phyloP scores from a whole-genome alignment of 2,888 invertebrate species.

The Phymatocera aterrima region DNA sequence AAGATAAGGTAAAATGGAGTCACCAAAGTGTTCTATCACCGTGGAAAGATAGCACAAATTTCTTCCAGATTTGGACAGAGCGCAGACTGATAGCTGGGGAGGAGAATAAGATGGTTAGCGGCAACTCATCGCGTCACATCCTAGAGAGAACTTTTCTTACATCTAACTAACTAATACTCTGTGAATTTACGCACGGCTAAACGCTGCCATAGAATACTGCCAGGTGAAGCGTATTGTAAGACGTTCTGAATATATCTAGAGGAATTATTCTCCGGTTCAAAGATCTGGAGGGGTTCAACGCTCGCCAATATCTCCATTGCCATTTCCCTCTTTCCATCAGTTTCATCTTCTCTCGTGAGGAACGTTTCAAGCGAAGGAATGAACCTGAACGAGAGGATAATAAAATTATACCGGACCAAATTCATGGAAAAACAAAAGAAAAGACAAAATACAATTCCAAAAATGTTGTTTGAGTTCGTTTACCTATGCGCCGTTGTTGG shows the following conservation, averaged over 20 bases:
- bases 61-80: slow-evolving; percentile 65
- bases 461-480: neutral
- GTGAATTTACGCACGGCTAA: slow-evolving; percentile 63
- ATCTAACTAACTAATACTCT: too few relatives aligned
- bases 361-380: slow-evolving; percentile 66
- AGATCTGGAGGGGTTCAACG: slow-evolving; percentile 67
- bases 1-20: slow-evolving; percentile 69
- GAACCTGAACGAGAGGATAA: slow-evolving; percentile 59
- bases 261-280: slow-evolving; percentile 62
- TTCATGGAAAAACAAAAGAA: neutral
- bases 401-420: neutral
- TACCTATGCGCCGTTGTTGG: slow-evolving; percentile 70
- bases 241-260: slow-evolving; percentile 64
- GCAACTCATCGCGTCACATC: too few relatives aligned
- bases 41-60: slow-evolving; percentile 61
- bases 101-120: neutral
- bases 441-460: neutral
- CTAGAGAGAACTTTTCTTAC: too few relatives aligned
- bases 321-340: slow-evolving; percentile 63
- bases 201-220: slow-evolving; percentile 70
- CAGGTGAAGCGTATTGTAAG: slow-evolving; percentile 62
- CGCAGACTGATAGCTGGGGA: slow-evolving; percentile 66
- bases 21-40: slow-evolving; percentile 69
- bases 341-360: slow-evolving; percentile 63
- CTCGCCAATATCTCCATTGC: slow-evolving; percentile 69